Conservation (phyloP, 1,140 invertebrate genomes). For the Microplitis mediator region DNA sequence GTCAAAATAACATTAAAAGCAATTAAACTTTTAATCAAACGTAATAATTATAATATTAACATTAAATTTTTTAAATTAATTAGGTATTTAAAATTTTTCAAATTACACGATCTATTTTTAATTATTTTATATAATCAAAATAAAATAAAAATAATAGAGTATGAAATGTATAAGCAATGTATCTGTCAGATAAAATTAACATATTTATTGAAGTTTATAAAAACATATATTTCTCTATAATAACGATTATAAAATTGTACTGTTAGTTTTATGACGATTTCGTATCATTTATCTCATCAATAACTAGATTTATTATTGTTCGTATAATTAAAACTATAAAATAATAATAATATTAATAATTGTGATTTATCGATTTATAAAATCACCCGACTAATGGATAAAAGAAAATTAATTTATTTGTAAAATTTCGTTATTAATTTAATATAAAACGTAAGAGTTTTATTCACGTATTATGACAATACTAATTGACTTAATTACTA, state of each 20-base stretch:
- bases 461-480: not conserved
- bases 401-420: not conserved
- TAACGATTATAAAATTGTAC: slow-evolving; percentile 11
- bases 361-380: not conserved
- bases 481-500: too few species aligned
- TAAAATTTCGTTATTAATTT: slow-evolving; percentile 10
- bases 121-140: not conserved
- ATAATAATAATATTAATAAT: not conserved
- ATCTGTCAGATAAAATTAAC: slow-evolving; percentile 8
- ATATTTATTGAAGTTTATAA: slow-evolving; percentile 28
- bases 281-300: not conserved
- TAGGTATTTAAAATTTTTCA: too few species aligned
- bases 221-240: slow-evolving; percentile 28
- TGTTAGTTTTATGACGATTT: slow-evolving; percentile 6
- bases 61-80: not conserved
- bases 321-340: not conserved
- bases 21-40: too few species aligned
- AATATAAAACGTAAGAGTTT: slow-evolving; percentile 13
- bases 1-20: too few species aligned
- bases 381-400: not conserved
- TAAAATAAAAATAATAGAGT: not conserved
- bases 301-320: not conserved
- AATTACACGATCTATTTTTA: slow-evolving; percentile 1
- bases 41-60: not conserved
- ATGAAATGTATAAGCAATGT: not conserved